These are phyloP conservation scores for Ophonus ardosiacus DNA, from an alignment of 2,888 invertebrate genomes.

Conservation along the genomic window DNA sequence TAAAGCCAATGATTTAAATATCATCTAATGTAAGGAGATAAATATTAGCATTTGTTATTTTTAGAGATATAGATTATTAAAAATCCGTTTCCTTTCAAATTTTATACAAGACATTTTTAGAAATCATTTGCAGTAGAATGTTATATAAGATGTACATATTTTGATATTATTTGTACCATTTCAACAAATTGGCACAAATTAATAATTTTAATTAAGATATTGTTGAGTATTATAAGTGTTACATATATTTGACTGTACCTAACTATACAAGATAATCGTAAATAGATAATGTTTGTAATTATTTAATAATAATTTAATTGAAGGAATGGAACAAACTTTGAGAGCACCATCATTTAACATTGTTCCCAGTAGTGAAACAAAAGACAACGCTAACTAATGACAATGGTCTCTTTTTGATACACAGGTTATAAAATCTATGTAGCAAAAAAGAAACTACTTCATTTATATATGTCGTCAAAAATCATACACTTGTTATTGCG, in stretches of 20 bases:
- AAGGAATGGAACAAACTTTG: slow-evolving; percentile 19
- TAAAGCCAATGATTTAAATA: slow-evolving; percentile 46
- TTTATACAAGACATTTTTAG: slow-evolving; percentile 26
- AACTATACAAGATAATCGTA: slow-evolving; percentile 30
- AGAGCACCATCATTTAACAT: slow-evolving; percentile 21
- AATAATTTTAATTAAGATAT: slow-evolving; percentile 27
- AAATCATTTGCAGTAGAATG: slow-evolving; percentile 25
- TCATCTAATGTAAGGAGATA: slow-evolving; percentile 36
- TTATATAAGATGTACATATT: slow-evolving; percentile 38
- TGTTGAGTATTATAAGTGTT: slow-evolving; percentile 46
- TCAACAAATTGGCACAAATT: slow-evolving; percentile 2
- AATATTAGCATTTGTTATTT: slow-evolving; percentile 44
- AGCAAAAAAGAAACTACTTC: too few species aligned
- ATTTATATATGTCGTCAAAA: too few species aligned
- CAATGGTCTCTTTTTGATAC: not conserved
- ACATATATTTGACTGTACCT: slow-evolving; percentile 48
- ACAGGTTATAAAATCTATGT: too few species aligned
- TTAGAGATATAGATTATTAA: slow-evolving; percentile 46
- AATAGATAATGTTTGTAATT: slow-evolving; percentile 17
- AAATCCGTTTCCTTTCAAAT: slow-evolving; percentile 15
- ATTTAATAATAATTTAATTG: slow-evolving; percentile 13
- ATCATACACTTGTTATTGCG: too few species aligned
- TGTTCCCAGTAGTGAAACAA: slow-evolving; percentile 41
- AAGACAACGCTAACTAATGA: slow-evolving; percentile 2
- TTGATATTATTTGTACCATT: slow-evolving; percentile 14